A percentile compares a stretch with the other conserved stretches of the same genome.
phyloP scores from a whole-genome alignment of 2,888 invertebrate species.

The Phengaris arion region DNA sequence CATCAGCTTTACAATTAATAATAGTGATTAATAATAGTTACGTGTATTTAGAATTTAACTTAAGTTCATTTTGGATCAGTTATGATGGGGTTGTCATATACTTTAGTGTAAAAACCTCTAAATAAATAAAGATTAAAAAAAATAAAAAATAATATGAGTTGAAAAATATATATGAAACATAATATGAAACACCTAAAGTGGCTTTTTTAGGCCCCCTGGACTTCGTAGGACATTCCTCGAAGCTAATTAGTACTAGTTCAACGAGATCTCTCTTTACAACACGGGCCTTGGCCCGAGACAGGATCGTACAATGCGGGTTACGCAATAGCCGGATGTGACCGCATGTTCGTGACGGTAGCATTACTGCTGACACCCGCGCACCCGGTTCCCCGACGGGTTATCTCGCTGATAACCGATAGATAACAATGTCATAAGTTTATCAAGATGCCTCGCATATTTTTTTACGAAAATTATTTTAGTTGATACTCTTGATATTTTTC shows the following conservation, averaged over 20 bases:
- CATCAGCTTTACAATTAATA: too few relatives aligned
- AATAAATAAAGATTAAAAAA: too few relatives aligned
- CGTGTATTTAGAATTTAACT: too few relatives aligned
- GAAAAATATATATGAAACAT: too few relatives aligned
- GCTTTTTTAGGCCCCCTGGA: too few relatives aligned
- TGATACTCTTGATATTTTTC: too few relatives aligned
- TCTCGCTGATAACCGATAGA: constrained; percentile 7
- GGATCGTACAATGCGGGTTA: neutral
- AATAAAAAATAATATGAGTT: too few relatives aligned
- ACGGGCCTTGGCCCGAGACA: neutral
- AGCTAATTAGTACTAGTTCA: constrained; percentile 1
- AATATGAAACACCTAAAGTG: too few relatives aligned
- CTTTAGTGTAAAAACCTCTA: too few relatives aligned
- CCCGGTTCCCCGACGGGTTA: constrained; percentile 25
- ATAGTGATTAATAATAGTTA: too few relatives aligned
- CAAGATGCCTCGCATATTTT: neutral
- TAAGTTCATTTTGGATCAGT: too few relatives aligned
- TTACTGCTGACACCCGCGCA: constrained; percentile 21
- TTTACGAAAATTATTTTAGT: neutral
- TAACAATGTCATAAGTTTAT: neutral
- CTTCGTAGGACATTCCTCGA: neutral
- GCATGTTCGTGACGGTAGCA: constrained; percentile 26
- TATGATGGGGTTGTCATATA: too few relatives aligned
- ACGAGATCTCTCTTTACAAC: constrained; percentile 5
- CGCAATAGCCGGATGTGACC: neutral